phyloP scores from a whole-genome alignment of 2,113 vertebrate species.

The Sinocyclocheilus rhinocerous region DNA sequence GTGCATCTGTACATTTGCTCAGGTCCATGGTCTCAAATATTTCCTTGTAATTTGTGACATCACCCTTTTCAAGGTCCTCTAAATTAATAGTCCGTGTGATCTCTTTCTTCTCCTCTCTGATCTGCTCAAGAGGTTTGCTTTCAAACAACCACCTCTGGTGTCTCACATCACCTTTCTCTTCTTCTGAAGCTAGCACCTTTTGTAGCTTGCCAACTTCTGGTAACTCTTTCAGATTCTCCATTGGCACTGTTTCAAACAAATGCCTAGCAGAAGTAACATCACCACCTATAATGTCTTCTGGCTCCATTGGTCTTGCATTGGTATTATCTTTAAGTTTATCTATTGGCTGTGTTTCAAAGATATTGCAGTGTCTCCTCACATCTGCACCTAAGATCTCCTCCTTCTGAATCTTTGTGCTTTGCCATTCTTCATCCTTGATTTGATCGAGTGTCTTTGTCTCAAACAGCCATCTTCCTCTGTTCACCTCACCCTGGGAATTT shows the following conservation, averaged over 20 bases:
- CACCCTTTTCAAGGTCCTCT: slow-evolving; percentile 83
- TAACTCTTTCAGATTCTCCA: slow-evolving; percentile 85
- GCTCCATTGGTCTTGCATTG: slow-evolving; percentile 65
- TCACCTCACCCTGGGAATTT: slow-evolving; percentile 74
- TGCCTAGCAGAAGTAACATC: slow-evolving; percentile 82
- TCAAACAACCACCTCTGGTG: slow-evolving; percentile 92
- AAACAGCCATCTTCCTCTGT: slow-evolving; percentile 83
- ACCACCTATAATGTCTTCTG: slow-evolving; percentile 83
- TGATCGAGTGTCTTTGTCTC: slow-evolving; percentile 84
- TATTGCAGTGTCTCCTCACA: slow-evolving; percentile 83
- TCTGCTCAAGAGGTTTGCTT: slow-evolving; percentile 85
- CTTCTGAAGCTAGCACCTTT: slow-evolving; percentile 80
- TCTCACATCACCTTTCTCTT: slow-evolving; percentile 88
- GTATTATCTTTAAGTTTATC: slow-evolving; percentile 81
- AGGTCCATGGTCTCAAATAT: slow-evolving; percentile 87
- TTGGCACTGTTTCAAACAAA: slow-evolving; percentile 87
- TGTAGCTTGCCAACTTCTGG: slow-evolving; percentile 82
- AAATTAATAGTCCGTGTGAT: slow-evolving; percentile 82
- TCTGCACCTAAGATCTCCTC: slow-evolving; percentile 85
- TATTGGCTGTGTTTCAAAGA: slow-evolving; percentile 88
- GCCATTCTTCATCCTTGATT: slow-evolving; percentile 84
- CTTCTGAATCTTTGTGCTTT: slow-evolving; percentile 71
- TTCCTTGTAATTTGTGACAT: slow-evolving; percentile 83
- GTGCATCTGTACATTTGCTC: slow-evolving; percentile 79
- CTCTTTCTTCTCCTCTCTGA: slow-evolving; percentile 85